These are phyloP conservation scores for Sycophaga agraensis DNA, from an alignment of 1,140 invertebrate species.

Conservation along the genomic window DNA sequence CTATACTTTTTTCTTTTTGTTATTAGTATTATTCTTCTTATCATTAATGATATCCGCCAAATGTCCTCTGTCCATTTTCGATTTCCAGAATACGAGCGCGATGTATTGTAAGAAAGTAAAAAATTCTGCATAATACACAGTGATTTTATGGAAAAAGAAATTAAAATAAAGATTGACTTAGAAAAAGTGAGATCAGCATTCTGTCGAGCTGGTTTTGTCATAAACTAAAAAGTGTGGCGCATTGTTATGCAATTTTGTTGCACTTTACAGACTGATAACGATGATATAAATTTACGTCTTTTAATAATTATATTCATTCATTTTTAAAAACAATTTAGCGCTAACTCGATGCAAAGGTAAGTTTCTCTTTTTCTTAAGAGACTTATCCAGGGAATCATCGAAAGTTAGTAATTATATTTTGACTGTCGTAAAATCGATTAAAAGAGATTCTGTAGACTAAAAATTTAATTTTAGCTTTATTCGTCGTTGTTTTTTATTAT, in stretches of 20 bases:
- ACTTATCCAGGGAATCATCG: conserved; percentile 7
- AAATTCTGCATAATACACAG: conserved; percentile 22
- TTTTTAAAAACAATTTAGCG: conserved; percentile 10
- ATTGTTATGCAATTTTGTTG: conserved; percentile 46
- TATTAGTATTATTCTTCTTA: too few species aligned
- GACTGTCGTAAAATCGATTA: conserved; percentile 23
- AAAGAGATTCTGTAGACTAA: conserved; percentile 22
- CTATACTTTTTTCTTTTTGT: conserved; percentile 18
- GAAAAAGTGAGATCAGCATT: conserved; percentile 7
- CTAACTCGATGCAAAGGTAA: conserved; percentile 10
- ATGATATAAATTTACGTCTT: conserved; percentile 24
- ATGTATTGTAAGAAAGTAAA: conserved; percentile 7
- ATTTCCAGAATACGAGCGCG: conserved; percentile 10
- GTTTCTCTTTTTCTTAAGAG: conserved; percentile 4
- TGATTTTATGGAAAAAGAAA: conserved; percentile 11
- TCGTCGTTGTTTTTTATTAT: conserved; percentile 15
- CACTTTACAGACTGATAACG: conserved; percentile 39
- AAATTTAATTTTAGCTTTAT: conserved; percentile 25
- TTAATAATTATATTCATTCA: conserved; percentile 20
- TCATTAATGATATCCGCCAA: conserved; percentile 10
- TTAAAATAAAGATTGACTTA: conserved; percentile 12
- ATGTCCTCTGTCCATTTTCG: conserved; percentile 23
- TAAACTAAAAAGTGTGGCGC: conserved; percentile 36
- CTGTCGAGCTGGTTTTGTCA: conserved; percentile 23
- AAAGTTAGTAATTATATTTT: conserved; percentile 14